Evolutionary conservation across 2,888 invertebrate genomes (phyloP), one percentile per base, ranked within the genome.

Genomic region (Conchocele bisecta): DNA sequence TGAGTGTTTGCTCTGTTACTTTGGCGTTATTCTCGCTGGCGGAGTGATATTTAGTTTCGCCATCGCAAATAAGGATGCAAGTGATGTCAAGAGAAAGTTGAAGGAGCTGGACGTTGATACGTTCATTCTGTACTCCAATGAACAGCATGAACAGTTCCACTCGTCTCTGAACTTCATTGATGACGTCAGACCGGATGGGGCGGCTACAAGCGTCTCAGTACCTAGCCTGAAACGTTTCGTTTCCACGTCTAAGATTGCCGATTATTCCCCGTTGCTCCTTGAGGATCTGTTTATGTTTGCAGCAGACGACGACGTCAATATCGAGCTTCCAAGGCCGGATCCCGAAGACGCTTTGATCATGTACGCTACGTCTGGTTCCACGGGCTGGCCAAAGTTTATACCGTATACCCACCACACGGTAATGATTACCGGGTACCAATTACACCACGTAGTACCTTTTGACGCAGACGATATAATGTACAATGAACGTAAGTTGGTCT

Each of bases 21-120:
- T 73, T 41, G 68, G 68, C 29, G 56, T 64, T 7, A 73, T 73
- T 3, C 50, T 46, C 31, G 39, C 64, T 3, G 73, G 68, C 0
- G 64, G 64, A 7, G 29, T 68, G 1, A 56, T 56, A 5, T 13
- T 64, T 7, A 73, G 64, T 37, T 17, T 64, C 2, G 6, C 33
- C 2, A 42, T 59, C 11, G 22, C 37, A 26, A 39, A 54, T 1
- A 42, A 37, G 7, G 59, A 64, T 29, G 63, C 53, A 1, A 37
- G 58, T 17, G 63, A 73, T 31, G 17, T 68, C 2, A 39, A 31
- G 6, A 13, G 20, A 13, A 28, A 15, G 1, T 41, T 71, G 20
- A 26, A 24, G 1, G 59, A 61, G 41, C 20, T 46, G 2, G 54
- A 35, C 15, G 58, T 58, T 2, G 63, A 61, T 22, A 59, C 59